Evolutionary conservation across 2,888 invertebrate genomes (phyloP).

Genomic region (Xanthia togata): DNA sequence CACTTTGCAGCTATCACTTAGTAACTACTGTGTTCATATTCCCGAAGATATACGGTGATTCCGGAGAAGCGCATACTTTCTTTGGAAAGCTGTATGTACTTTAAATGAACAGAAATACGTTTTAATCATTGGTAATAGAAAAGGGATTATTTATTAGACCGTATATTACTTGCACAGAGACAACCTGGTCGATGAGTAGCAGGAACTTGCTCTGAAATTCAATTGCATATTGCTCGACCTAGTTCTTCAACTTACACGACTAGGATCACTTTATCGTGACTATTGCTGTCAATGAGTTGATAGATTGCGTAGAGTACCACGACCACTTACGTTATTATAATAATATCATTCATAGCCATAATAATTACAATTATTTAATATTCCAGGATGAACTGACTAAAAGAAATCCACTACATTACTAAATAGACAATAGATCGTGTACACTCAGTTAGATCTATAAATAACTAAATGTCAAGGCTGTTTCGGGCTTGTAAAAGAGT

Average conservation of each 20-base stretch:
- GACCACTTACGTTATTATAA: conserved; percentile 19
- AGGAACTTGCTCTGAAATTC: conserved; percentile 18
- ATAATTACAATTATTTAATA: neutral
- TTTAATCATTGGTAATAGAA: no score
- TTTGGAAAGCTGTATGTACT: no score
- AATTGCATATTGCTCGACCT: neutral
- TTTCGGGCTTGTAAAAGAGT: conserved; percentile 35
- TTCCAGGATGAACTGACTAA: neutral
- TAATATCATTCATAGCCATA: no score
- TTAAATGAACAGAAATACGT: no score
- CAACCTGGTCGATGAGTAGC: neutral
- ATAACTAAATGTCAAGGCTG: conserved; percentile 64
- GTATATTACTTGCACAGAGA: neutral
- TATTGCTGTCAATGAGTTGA: conserved; percentile 31
- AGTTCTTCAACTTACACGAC: neutral
- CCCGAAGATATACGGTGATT: no score
- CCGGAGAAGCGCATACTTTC: no score
- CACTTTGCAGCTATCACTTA: no score
- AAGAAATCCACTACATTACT: neutral
- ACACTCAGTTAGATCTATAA: conserved; percentile 62
- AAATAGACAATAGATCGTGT: conserved; percentile 31
- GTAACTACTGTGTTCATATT: no score
- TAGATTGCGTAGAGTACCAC: neutral
- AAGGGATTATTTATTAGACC: no score
- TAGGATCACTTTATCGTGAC: neutral